phyloP scores from a whole-genome alignment of 1,140 invertebrate genomes.

The Anthonomus grandis region DNA sequence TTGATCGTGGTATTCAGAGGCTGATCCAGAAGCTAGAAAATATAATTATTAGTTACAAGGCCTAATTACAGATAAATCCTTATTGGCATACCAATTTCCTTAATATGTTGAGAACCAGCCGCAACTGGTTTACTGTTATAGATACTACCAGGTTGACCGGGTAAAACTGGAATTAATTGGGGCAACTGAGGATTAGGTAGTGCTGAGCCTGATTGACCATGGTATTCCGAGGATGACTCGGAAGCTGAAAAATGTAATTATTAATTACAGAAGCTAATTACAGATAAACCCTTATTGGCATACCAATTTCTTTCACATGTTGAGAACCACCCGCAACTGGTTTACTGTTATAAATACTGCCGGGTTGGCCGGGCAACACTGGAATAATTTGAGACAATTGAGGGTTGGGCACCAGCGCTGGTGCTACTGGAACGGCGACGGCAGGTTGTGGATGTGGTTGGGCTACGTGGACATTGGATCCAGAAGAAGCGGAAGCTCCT shows the following conservation, averaged over 20 bases:
- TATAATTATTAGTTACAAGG: too few species aligned
- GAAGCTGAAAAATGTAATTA: too few species aligned
- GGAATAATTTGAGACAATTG: background rate
- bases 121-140: constrained; percentile 25
- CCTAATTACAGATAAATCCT: too few species aligned
- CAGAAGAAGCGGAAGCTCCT: background rate
- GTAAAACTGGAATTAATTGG: constrained; percentile 9
- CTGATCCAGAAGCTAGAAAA: background rate
- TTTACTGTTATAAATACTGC: constrained; percentile 30
- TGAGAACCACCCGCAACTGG: constrained; percentile 7
- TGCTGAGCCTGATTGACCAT: background rate
- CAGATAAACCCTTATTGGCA: background rate
- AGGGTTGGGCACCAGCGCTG: background rate
- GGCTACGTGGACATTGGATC: background rate
- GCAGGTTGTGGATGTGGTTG: background rate
- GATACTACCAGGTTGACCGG: constrained; percentile 34
- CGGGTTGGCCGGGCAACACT: constrained; percentile 22
- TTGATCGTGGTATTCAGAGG: constrained; percentile 2
- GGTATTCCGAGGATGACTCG: background rate
- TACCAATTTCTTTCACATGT: too few species aligned
- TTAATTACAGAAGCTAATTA: background rate
- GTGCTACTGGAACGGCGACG: background rate
- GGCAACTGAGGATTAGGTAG: background rate
- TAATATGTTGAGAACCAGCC: background rate
- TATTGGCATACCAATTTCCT: too few species aligned